Evolutionary conservation across 2,113 vertebrate genomes (phyloP).

Genomic region (Bagarius yarrelli): DNA sequence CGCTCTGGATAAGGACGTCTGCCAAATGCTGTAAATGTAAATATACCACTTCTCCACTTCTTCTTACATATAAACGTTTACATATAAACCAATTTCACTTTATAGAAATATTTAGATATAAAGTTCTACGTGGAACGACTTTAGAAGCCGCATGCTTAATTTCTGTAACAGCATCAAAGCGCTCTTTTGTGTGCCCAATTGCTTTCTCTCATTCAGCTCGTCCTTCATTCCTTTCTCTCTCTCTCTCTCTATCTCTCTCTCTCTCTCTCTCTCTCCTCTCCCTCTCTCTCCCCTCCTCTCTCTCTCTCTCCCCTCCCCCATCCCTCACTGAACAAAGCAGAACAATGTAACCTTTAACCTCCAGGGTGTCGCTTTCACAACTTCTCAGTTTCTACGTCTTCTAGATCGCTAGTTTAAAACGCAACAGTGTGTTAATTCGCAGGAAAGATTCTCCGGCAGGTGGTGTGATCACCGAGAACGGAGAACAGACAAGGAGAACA

Average conservation of each 20-base stretch:
- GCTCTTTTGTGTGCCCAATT: constrained; percentile 64
- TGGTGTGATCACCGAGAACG: no score
- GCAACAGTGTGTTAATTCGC: neutral
- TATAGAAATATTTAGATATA: no score
- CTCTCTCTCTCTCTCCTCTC: constrained; percentile 37
- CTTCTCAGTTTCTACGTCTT: neutral
- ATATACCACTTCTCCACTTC: no score
- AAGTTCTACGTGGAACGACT: no score
- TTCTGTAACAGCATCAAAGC: constrained; percentile 58
- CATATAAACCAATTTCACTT: no score
- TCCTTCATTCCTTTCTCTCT: constrained; percentile 29
- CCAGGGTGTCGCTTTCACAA: constrained; percentile 45
- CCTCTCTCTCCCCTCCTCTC: constrained; percentile 40
- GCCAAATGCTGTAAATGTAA: no score
- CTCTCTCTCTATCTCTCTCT: constrained; percentile 35
- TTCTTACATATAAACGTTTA: no score
- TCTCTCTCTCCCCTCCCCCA: constrained; percentile 39
- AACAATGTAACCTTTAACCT: constrained; percentile 65
- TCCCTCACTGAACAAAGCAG: constrained; percentile 54
- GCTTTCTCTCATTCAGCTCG: neutral
- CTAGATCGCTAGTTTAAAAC: neutral
- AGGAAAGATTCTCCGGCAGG: no score
- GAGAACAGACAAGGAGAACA: no score
- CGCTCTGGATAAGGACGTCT: no score
- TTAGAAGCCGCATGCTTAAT: no score